A percentile compares a stretch with the other conserved stretches of the same genome.
Evolutionary conservation across 2,113 vertebrate genomes (phyloP).

Genomic region (Monarcha castaneiventris): DNA sequence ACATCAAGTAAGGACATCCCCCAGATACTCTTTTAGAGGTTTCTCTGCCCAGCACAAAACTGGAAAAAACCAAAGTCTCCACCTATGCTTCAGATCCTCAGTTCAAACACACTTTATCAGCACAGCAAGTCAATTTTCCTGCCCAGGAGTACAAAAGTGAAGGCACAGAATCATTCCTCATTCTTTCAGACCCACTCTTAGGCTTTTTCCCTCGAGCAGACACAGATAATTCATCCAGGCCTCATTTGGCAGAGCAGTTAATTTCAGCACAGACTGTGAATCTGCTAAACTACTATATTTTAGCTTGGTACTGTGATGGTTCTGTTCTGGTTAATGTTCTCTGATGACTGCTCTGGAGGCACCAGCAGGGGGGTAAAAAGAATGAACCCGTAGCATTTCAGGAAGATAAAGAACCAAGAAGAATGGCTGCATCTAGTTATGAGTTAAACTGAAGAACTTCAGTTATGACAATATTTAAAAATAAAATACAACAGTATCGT

Average conservation of each 20-base stretch:
- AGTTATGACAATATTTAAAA: background rate
- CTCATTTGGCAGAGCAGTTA: conserved; percentile 10
- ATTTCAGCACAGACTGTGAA: background rate
- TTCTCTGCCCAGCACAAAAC: background rate
- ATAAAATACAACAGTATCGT: background rate
- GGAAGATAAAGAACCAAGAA: background rate
- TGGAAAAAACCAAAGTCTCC: background rate
- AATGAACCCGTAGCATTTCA: background rate
- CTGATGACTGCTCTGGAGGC: background rate
- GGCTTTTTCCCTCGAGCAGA: background rate
- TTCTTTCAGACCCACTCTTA: background rate
- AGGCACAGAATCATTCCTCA: background rate
- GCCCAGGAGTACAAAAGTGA: background rate
- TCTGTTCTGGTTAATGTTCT: background rate
- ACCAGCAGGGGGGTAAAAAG: background rate
- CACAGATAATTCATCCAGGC: background rate
- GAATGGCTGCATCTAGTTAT: background rate
- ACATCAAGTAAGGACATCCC: background rate
- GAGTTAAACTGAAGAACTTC: background rate
- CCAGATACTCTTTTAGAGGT: background rate
- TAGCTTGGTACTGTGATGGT: background rate
- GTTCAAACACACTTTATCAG: conserved; percentile 17
- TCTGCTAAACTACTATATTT: background rate
- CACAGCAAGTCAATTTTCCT: background rate
- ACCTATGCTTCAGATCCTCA: background rate